These are phyloP conservation scores for Hyla sarda DNA, from an alignment of 2,113 vertebrate genomes.

Conservation along the genomic window DNA sequence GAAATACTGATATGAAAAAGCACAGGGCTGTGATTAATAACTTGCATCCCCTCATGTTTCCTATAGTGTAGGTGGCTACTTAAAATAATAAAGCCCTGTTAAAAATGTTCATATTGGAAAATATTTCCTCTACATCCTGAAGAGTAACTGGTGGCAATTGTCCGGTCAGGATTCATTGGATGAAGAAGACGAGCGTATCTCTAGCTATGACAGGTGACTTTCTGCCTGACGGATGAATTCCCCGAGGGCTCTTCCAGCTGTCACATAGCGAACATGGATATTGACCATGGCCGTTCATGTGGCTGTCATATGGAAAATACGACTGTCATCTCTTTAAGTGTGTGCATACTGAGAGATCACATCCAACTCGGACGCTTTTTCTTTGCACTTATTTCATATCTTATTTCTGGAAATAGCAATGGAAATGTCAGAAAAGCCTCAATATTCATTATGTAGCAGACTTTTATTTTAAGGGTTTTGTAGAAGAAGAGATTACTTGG, in stretches of 20 bases:
- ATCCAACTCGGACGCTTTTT: not conserved
- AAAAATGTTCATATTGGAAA: not conserved
- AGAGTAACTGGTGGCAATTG: constrained; percentile 29
- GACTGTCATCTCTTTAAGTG: constrained; percentile 36
- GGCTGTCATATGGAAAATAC: constrained; percentile 40
- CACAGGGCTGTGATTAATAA: no score
- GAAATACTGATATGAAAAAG: no score
- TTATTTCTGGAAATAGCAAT: not conserved
- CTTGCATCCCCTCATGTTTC: not conserved
- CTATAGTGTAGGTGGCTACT: not conserved
- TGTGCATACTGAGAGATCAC: constrained; percentile 18
- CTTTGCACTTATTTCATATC: not conserved
- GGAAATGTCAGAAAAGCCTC: not conserved
- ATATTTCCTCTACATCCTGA: not conserved
- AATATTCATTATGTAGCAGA: not conserved
- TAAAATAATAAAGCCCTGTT: not conserved
- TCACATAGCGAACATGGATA: constrained; percentile 26
- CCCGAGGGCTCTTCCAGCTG: constrained; percentile 44
- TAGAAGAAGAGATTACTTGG: no score
- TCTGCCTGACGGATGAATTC: constrained; percentile 44
- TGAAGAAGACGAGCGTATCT: constrained; percentile 36
- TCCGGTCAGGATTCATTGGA: constrained; percentile 5
- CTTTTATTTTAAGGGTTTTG: not conserved
- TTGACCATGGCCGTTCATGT: constrained; percentile 43
- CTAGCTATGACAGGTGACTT: constrained; percentile 47